These are phyloP conservation scores for Proisotoma minuta DNA, from an alignment of 2,888 invertebrate species.

Conservation along the genomic window DNA sequence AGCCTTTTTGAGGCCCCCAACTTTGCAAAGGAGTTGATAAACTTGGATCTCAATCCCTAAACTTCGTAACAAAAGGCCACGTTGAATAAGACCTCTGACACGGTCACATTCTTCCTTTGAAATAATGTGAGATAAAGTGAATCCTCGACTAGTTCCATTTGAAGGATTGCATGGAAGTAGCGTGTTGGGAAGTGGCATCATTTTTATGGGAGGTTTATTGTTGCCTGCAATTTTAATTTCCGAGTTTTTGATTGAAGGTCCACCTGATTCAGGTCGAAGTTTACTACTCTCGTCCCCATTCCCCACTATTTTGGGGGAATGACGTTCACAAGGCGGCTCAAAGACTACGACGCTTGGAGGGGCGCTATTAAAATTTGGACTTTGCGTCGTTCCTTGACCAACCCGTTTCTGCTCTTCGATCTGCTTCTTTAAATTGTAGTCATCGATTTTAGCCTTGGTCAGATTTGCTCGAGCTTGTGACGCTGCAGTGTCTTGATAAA, in stretches of 20 bases:
- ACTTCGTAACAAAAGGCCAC: conserved; percentile 66
- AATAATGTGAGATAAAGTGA: conserved; percentile 57
- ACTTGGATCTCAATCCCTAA: conserved; percentile 66
- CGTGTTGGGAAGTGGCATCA: background rate
- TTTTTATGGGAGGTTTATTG: background rate
- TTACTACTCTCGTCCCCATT: no score
- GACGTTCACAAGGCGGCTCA: background rate
- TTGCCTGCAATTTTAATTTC: background rate
- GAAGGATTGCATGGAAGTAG: background rate
- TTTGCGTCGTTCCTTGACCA: background rate
- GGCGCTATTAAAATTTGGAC: background rate
- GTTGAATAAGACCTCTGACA: conserved; percentile 60
- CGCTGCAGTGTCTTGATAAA: conserved; percentile 70
- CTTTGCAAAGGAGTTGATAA: conserved; percentile 40
- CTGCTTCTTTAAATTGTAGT: conserved; percentile 57
- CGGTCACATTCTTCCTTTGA: conserved; percentile 70
- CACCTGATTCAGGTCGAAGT: conserved; percentile 33
- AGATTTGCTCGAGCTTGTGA: conserved; percentile 74
- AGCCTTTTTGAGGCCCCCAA: conserved; percentile 39
- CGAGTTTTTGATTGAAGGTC: conserved; percentile 4
- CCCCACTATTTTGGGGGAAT: no score
- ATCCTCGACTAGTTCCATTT: background rate
- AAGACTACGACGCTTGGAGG: background rate
- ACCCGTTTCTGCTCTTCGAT: conserved; percentile 39
- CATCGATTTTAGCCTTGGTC: conserved; percentile 64